Evolutionary conservation across 1,140 invertebrate species (phyloP), one percentile per base, ranked within the genome.

Genomic region (Ruditapes philippinarum): DNA sequence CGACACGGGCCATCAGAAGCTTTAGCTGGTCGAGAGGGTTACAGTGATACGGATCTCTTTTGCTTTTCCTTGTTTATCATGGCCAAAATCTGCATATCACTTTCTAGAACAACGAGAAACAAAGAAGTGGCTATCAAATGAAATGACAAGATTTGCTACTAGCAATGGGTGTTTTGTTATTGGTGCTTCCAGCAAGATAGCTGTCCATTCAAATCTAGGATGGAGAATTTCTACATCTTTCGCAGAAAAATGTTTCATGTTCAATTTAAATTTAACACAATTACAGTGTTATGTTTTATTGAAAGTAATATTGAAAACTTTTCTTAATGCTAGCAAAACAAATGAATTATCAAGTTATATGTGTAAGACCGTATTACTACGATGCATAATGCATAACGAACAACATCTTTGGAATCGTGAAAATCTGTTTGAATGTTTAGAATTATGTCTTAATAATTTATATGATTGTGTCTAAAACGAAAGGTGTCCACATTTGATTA

Each of bases 201-300:
- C n/a, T n/a, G n/a, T n/a, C n/a, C n/a, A n/a, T n/a, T n/a, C n/a
- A n/a, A n/a, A n/a, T n/a, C n/a, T 65, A 31, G 62, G 33, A 65
- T 65, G 62, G 62, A 65, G 62, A 65, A 65, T 65, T 28, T 65
- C 62, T 33, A 65, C 62, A 65, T 65, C 62, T 4, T 4, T 65
- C 4, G 62, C 62, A 28, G 62, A 65, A 31, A 65, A 31, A 65
- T 65, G 33, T 65, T 11, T 65, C 4, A 65, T 65, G n/a, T 65
- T 65, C 31, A 65, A 31, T 65, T 28, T 65, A 31, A 65, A 65
- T 31, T 31, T 65, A 2, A 65, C 62, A 28, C 62, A 65, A 12
- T 4, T 65, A 9, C 28, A 33, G 33, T 31, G n/a, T 65, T 65
- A 65, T 31, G 31, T 65, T 31, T 4, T 65, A 4, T 5, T 65